Evolutionary conservation across 1,140 invertebrate species (phyloP).

Genomic region (Asbolus verrucosus): DNA sequence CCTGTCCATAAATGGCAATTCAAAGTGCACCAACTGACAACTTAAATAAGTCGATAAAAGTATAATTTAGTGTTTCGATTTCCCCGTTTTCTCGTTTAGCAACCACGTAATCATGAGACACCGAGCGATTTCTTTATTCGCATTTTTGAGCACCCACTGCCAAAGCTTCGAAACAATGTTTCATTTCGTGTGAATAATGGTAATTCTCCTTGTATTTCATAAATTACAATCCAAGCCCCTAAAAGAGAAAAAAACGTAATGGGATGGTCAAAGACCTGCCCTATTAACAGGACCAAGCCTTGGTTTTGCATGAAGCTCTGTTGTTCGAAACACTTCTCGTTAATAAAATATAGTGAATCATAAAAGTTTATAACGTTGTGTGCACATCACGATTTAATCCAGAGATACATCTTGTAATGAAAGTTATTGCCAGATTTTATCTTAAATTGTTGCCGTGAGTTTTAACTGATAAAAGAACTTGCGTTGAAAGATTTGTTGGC

Average conservation of each 20-base stretch:
- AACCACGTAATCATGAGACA: too few species aligned
- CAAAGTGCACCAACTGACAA: slow-evolving; percentile 12
- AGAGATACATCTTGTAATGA: slow-evolving; percentile 23
- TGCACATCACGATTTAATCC: slow-evolving; percentile 25
- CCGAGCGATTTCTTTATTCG: too few species aligned
- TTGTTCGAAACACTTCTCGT: too few species aligned
- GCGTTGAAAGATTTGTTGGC: slow-evolving; percentile 3
- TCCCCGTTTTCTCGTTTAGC: background rate
- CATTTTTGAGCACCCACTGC: too few species aligned
- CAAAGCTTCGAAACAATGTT: too few species aligned
- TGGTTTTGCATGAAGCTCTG: background rate
- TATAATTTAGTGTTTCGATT: slow-evolving; percentile 6
- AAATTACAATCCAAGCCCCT: background rate
- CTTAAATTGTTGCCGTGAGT: slow-evolving; percentile 1
- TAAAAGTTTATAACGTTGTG: slow-evolving; percentile 7
- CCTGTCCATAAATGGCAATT: slow-evolving; percentile 25
- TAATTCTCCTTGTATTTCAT: too few species aligned
- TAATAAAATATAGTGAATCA: slow-evolving; percentile 6
- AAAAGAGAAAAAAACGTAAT: too few species aligned
- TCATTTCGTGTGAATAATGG: too few species aligned
- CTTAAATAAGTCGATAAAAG: slow-evolving; percentile 3
- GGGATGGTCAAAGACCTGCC: too few species aligned
- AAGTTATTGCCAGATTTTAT: slow-evolving; percentile 10
- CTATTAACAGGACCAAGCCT: background rate
- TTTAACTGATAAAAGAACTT: slow-evolving; percentile 2